Conservation (phyloP, 2,888 invertebrate species). For the Eueremaeus valkanovi region DNA sequence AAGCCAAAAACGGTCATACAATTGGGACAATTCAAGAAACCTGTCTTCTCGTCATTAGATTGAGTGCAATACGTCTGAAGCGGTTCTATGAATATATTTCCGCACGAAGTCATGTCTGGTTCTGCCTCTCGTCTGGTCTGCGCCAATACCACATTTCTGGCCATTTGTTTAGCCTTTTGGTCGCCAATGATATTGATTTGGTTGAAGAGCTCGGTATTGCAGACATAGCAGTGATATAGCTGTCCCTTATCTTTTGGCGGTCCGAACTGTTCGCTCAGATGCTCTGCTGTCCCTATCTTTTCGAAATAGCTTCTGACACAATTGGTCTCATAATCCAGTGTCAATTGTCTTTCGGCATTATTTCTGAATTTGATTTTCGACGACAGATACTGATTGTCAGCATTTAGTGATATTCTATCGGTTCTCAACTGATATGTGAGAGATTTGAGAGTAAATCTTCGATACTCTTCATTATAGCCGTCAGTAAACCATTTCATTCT, state of each 20-base stretch:
- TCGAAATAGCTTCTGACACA: slow-evolving; percentile 19
- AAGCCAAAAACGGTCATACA: neutral
- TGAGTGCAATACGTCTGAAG: slow-evolving; percentile 12
- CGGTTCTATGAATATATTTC: slow-evolving; percentile 10
- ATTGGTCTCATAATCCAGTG: neutral
- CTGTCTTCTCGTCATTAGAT: neutral
- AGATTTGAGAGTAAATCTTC: slow-evolving; percentile 12
- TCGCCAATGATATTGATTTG: neutral
- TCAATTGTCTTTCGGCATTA: neutral
- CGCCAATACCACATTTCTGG: no score
- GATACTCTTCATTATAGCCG: slow-evolving; percentile 32
- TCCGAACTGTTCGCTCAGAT: neutral
- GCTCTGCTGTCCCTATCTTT: neutral
- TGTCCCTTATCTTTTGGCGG: neutral
- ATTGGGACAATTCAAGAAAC: slow-evolving; percentile 8
- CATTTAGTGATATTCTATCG: neutral
- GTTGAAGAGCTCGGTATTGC: neutral
- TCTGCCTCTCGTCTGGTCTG: no score
- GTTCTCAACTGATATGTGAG: slow-evolving; percentile 5
- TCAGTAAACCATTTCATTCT: slow-evolving; percentile 38
- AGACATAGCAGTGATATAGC: neutral
- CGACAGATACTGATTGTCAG: neutral
- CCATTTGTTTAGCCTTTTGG: neutral
- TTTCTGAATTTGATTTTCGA: no score
- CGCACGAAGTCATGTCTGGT: no score